These are phyloP conservation scores for Bombus impatiens DNA, from an alignment of 1,140 invertebrate species.

Conservation along the genomic window DNA sequence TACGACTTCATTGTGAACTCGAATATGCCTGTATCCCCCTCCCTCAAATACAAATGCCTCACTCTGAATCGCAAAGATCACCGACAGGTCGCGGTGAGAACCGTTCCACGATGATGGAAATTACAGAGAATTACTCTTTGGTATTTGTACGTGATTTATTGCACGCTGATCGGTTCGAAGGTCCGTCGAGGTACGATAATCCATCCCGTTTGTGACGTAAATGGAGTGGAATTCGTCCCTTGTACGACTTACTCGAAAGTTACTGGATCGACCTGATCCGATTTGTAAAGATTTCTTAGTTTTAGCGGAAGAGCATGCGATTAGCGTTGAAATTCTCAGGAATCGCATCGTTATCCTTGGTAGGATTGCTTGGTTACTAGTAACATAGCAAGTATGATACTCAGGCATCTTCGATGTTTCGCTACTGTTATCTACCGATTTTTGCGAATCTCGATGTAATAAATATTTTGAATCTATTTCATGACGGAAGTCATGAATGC, in stretches of 20 bases:
- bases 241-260: not conserved
- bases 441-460: not conserved
- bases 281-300: not conserved
- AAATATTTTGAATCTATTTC: no score
- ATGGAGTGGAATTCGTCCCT: not conserved
- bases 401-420: not conserved
- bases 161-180: not conserved
- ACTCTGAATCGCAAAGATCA: constrained; percentile 52
- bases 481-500: no score
- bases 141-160: not conserved
- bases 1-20: constrained; percentile 20
- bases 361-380: not conserved
- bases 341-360: no score
- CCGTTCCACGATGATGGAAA: not conserved
- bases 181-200: not conserved
- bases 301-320: not conserved
- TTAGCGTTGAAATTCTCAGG: no score
- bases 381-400: no score
- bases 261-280: no score
- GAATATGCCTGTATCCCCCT: not conserved
- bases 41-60: constrained; percentile 19
- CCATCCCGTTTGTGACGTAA: not conserved
- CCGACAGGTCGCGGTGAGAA: not conserved
- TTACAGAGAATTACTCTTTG: not conserved
- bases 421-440: not conserved